These are phyloP conservation scores for Eueides isabella DNA, from an alignment of 1,140 invertebrate species.

Conservation along the genomic window DNA sequence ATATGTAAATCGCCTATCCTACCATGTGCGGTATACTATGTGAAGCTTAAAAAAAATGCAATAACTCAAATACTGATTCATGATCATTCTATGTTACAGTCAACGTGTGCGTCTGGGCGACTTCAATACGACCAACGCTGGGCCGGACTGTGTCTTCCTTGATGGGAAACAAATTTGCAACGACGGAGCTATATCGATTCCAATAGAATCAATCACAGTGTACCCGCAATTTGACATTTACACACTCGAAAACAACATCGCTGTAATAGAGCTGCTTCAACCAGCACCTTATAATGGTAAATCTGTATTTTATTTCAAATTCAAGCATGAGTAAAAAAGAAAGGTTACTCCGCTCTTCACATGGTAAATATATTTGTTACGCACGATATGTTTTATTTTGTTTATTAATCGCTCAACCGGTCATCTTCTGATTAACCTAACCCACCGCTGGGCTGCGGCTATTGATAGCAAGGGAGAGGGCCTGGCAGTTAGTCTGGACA, in stretches of 20 bases:
- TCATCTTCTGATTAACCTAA: no score
- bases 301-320: conserved; percentile 58
- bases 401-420: no score
- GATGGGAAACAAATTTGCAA: conserved; percentile 59
- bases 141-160: conserved; percentile 54
- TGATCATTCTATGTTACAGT: conserved; percentile 46
- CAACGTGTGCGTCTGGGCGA: conserved; percentile 76
- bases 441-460: no score
- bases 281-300: conserved; percentile 68
- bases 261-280: conserved; percentile 44
- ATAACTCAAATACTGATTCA: no score
- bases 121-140: conserved; percentile 68
- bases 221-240: conserved; percentile 51
- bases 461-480: no score
- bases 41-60: no score
- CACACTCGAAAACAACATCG: conserved; percentile 75
- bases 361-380: no score
- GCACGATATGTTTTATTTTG: no score
- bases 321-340: no score
- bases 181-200: conserved; percentile 50
- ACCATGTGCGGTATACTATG: no score
- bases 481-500: no score
- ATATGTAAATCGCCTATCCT: no score
- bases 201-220: conserved; percentile 61
- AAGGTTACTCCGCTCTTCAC: not conserved